These are phyloP conservation scores for Yponomeuta sedellus DNA, from an alignment of 2,888 invertebrate genomes.

Conservation along the genomic window DNA sequence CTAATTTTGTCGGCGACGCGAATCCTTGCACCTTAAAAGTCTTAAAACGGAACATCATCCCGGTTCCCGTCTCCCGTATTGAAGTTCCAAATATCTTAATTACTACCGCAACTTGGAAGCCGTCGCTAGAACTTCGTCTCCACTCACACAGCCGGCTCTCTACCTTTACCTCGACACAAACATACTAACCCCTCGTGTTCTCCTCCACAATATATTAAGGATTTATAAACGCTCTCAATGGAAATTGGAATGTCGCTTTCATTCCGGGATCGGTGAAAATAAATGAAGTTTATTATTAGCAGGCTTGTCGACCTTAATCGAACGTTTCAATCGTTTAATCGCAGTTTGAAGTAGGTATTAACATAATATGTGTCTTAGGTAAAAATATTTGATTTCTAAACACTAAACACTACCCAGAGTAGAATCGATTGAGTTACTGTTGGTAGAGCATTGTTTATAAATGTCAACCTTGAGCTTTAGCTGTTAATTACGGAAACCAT, in stretches of 20 bases:
- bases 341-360: too few relatives aligned
- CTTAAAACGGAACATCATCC: background rate
- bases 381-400: background rate
- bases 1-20: background rate
- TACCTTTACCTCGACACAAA: constrained; percentile 4
- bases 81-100: constrained; percentile 37
- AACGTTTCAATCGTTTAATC: too few relatives aligned
- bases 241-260: constrained; percentile 1
- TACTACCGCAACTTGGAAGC: constrained; percentile 27
- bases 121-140: constrained; percentile 7
- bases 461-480: background rate
- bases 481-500: background rate
- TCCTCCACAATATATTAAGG: background rate
- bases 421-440: background rate
- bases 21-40: constrained; percentile 1
- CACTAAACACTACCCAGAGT: background rate
- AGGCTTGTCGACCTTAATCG: background rate
- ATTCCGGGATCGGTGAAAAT: background rate
- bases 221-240: background rate
- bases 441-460: background rate
- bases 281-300: constrained; percentile 1
- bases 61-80: constrained; percentile 1
- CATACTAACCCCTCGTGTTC: background rate
- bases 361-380: too few relatives aligned
- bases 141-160: background rate